phyloP scores from a whole-genome alignment of 1,140 invertebrate genomes.

The Dreissena rostriformis region DNA sequence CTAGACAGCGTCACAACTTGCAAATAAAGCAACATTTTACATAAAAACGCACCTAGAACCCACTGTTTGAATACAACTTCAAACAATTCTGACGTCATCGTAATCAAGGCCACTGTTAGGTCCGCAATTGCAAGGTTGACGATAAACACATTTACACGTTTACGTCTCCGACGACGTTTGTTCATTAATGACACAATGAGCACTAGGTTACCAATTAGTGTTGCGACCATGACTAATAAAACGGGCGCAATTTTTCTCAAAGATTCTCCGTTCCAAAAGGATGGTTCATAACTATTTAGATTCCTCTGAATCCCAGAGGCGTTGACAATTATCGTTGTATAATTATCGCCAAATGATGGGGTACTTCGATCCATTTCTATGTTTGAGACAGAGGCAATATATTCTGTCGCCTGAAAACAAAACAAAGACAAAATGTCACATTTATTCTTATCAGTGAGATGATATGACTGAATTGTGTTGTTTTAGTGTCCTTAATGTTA shows the following conservation, averaged over 20 bases:
- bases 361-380: too few species aligned
- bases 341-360: too few species aligned
- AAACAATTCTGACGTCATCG: slow-evolving; percentile 82
- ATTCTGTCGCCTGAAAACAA: too few species aligned
- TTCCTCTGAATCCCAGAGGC: too few species aligned
- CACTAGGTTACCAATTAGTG: slow-evolving; percentile 74
- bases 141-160: slow-evolving; percentile 79
- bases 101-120: slow-evolving; percentile 81
- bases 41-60: slow-evolving; percentile 80
- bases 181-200: slow-evolving; percentile 73
- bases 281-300: background rate
- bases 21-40: slow-evolving; percentile 81
- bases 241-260: slow-evolving; percentile 57
- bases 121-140: slow-evolving; percentile 82
- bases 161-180: slow-evolving; percentile 69
- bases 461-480: too few species aligned
- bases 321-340: too few species aligned
- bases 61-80: slow-evolving; percentile 82
- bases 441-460: too few species aligned
- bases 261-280: too few species aligned
- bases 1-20: slow-evolving; percentile 82
- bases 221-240: slow-evolving; percentile 77
- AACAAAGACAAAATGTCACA: too few species aligned
- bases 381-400: too few species aligned
- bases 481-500: too few species aligned